Conservation (phyloP, 2,113 vertebrate genomes). For the Sprattus sprattus region DNA sequence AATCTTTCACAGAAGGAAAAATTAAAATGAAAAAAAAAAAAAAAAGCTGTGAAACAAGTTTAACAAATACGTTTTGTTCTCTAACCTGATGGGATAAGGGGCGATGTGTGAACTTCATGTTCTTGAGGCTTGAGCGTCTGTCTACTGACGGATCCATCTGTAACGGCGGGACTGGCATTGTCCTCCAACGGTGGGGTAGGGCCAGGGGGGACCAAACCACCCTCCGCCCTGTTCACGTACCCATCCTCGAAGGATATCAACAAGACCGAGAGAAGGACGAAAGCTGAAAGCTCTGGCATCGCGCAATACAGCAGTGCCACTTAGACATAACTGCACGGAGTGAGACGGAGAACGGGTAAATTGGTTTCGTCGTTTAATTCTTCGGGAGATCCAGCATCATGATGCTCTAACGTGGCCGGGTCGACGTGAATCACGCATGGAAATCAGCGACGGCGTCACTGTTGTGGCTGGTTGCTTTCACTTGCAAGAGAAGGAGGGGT, state of each 20-base stretch:
- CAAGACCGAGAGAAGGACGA: conserved; percentile 42
- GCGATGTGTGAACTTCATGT: neutral
- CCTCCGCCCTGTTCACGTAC: conserved; percentile 34
- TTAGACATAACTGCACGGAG: conserved; percentile 52
- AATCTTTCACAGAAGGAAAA: neutral
- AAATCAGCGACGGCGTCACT: conserved; percentile 21
- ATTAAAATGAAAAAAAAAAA: neutral
- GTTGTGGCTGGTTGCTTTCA: neutral
- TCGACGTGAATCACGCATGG: neutral
- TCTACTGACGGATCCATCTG: conserved; percentile 23
- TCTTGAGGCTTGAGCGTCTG: neutral
- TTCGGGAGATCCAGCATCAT: conserved; percentile 21
- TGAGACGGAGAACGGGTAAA: conserved; percentile 2
- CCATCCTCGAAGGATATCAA: conserved; percentile 45
- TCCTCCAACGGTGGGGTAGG: conserved; percentile 45
- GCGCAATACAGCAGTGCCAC: conserved; percentile 38
- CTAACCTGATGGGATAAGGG: neutral
- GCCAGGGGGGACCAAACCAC: conserved; percentile 36
- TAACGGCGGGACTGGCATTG: conserved; percentile 47
- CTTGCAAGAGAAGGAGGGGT: conserved; percentile 10
- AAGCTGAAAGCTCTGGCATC: conserved; percentile 44
- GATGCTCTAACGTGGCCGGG: conserved; percentile 20
- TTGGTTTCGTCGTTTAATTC: neutral
- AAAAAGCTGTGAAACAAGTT: neutral
- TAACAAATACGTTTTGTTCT: neutral